phyloP scores from a whole-genome alignment of 2,113 vertebrate genomes.

The Panthera uncia region DNA sequence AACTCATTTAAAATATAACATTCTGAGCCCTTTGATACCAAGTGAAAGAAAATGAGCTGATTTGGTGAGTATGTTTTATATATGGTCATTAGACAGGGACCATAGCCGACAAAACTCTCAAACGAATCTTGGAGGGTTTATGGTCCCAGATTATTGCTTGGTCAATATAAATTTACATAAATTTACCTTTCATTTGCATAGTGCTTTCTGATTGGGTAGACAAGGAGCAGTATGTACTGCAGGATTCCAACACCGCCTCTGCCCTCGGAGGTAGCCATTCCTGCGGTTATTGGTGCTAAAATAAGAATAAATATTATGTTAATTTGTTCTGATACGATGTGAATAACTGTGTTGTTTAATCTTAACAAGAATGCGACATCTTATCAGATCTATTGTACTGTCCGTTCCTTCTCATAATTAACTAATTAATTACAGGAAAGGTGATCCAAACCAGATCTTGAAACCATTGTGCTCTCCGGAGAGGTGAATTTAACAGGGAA shows the following conservation, averaged over 20 bases:
- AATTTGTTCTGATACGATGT: slow-evolving; percentile 76
- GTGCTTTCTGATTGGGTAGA: slow-evolving; percentile 72
- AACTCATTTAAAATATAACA: slow-evolving; percentile 31
- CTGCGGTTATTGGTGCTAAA: slow-evolving; percentile 86
- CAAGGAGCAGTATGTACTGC: slow-evolving; percentile 47
- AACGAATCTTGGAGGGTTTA: slow-evolving; percentile 55
- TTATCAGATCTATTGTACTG: slow-evolving; percentile 82
- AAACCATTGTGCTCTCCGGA: slow-evolving; percentile 68
- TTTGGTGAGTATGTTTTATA: slow-evolving; percentile 66
- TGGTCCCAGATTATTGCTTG: slow-evolving; percentile 68
- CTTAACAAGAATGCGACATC: slow-evolving; percentile 81
- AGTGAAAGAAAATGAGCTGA: slow-evolving; percentile 38
- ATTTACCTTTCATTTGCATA: slow-evolving; percentile 75
- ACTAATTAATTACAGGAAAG: slow-evolving; percentile 80
- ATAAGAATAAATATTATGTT: slow-evolving; percentile 79
- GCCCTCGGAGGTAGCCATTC: slow-evolving; percentile 75
- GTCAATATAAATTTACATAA: slow-evolving; percentile 60
- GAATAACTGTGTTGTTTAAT: slow-evolving; percentile 82
- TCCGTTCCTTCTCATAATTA: slow-evolving; percentile 82
- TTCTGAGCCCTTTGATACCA: slow-evolving; percentile 41
- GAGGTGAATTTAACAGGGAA: slow-evolving; percentile 67
- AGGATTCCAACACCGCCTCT: slow-evolving; percentile 64
- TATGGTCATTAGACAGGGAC: slow-evolving; percentile 53
- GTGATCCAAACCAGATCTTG: slow-evolving; percentile 78
- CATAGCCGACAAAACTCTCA: neutral